phyloP scores from a whole-genome alignment of 1,140 invertebrate genomes.

The Schmidtea mediterranea region DNA sequence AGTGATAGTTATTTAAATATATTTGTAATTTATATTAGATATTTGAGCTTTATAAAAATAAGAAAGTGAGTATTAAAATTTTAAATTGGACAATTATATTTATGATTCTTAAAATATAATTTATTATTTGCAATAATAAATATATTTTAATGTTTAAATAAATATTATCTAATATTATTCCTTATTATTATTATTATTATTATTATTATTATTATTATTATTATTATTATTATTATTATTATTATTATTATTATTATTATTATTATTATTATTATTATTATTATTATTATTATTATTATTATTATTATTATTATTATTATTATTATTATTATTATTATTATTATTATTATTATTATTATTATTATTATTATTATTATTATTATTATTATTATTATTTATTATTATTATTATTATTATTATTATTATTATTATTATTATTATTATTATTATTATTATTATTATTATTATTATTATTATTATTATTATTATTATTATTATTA shows the following conservation, averaged over 20 bases:
- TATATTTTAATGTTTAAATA: too few species aligned
- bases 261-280: conserved; percentile 6
- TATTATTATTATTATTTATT: conserved; percentile 4
- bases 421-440: neutral
- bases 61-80: too few species aligned
- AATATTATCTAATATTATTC: too few species aligned
- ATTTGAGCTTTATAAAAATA: too few species aligned
- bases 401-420: neutral
- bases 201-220: conserved; percentile 4
- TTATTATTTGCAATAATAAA: too few species aligned
- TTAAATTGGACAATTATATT: too few species aligned
- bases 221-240: neutral
- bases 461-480: neutral
- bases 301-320: neutral
- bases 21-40: too few species aligned
- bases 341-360: neutral
- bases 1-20: too few species aligned
- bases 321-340: conserved; percentile 4
- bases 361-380: neutral
- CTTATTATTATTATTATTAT: neutral
- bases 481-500: neutral
- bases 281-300: neutral
- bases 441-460: conserved; percentile 5
- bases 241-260: neutral
- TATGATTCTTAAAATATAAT: too few species aligned